A percentile compares a stretch with the other conserved stretches of the same genome.
Evolutionary conservation across 2,888 invertebrate species (phyloP).

Genomic region (Scaptomyza tumidula): DNA sequence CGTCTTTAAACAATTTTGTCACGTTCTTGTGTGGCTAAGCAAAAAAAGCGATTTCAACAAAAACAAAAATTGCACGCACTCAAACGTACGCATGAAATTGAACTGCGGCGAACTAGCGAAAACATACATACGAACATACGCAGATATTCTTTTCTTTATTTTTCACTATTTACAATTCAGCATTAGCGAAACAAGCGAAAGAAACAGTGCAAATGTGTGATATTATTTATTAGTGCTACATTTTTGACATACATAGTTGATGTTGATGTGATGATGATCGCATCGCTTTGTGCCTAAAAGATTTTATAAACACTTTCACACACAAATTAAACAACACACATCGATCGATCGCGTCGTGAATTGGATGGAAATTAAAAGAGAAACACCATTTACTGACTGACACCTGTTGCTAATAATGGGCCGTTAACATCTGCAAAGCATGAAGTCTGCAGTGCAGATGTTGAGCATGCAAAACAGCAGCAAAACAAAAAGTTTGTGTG

Average conservation of each 20-base stretch:
- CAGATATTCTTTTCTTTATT: conserved; percentile 65
- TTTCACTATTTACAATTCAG: conserved; percentile 50
- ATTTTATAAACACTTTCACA: conserved; percentile 36
- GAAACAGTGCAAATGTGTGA: conserved; percentile 49
- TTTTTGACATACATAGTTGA: conserved; percentile 50
- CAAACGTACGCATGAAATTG: conserved; percentile 42
- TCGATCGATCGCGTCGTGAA: conserved; percentile 34
- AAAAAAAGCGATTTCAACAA: conserved; percentile 42
- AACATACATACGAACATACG: conserved; percentile 61
- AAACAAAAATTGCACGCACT: conserved; percentile 56
- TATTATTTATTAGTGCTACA: conserved; percentile 65
- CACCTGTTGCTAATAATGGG: conserved; percentile 65
- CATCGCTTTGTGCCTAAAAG: conserved; percentile 23
- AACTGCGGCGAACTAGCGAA: conserved; percentile 37
- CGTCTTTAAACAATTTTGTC: conserved; percentile 65
- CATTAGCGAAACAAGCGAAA: conserved; percentile 54
- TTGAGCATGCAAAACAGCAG: conserved; percentile 59
- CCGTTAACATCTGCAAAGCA: conserved; percentile 43
- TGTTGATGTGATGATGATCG: not conserved
- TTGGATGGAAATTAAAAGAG: conserved; percentile 6
- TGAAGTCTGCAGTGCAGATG: conserved; percentile 30
- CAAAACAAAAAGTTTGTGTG: conserved; percentile 37
- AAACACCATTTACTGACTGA: conserved; percentile 29
- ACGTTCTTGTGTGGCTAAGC: conserved; percentile 55
- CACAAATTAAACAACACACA: conserved; percentile 29